phyloP scores from a whole-genome alignment of 2,888 invertebrate genomes.

The Ceramica pisi region DNA sequence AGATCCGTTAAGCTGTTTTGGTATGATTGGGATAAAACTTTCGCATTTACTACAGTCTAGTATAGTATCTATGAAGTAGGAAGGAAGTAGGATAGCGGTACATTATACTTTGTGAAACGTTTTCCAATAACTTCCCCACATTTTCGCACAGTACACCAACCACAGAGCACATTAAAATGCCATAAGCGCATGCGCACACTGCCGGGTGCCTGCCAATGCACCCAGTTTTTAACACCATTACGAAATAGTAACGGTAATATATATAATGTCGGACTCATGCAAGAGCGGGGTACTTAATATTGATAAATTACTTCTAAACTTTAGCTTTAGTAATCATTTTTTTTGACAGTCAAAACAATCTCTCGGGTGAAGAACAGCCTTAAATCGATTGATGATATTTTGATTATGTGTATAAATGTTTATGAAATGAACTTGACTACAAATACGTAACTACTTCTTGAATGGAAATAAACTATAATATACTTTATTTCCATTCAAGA shows the following conservation, averaged over 20 bases:
- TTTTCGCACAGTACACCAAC: conserved; percentile 37
- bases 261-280: conserved; percentile 60
- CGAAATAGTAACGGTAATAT: conserved; percentile 71
- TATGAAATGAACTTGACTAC: conserved; percentile 21
- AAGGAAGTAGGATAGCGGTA: background rate
- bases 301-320: conserved; percentile 78
- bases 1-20: background rate
- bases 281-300: conserved; percentile 78
- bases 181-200: conserved; percentile 34
- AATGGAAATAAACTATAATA: conserved; percentile 8
- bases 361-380: conserved; percentile 16
- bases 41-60: background rate
- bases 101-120: background rate
- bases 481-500: conserved; percentile 12
- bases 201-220: conserved; percentile 22
- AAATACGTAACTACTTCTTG: background rate
- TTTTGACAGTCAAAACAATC: conserved; percentile 49
- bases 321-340: conserved; percentile 43
- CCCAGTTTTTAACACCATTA: conserved; percentile 58
- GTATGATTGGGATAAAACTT: background rate
- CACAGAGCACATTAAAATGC: conserved; percentile 52
- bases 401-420: conserved; percentile 10
- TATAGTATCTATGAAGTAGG: background rate
- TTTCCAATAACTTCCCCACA: background rate
- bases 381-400: conserved; percentile 46